Evolutionary conservation across 2,113 vertebrate species (phyloP).

Genomic region (Acrocephalus arundinaceus): DNA sequence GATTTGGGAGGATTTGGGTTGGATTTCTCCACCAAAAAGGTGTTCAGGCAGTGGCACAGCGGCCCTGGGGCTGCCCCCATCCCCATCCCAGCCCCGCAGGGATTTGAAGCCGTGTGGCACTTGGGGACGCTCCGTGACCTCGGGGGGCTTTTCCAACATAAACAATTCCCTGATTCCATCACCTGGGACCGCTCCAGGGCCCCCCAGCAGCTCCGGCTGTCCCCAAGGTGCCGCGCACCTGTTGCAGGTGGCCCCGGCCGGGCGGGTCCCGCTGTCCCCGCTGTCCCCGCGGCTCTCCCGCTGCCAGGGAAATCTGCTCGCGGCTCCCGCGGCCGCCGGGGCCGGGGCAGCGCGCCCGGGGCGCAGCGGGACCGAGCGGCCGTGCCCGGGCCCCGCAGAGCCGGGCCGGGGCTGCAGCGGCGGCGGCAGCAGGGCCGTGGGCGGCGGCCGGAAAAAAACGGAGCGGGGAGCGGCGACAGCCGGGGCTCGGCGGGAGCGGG

Average conservation of each 20-base stretch:
- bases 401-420: not conserved
- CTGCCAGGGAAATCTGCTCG: not conserved
- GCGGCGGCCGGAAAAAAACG: not conserved
- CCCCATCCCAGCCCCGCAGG: not conserved
- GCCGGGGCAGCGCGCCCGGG: not conserved
- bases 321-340: accelerated
- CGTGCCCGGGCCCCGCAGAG: not conserved
- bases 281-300: not conserved
- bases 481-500: not conserved
- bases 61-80: not conserved
- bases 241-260: not conserved
- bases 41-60: accelerated
- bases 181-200: accelerated
- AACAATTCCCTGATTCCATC: accelerated
- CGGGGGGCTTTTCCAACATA: accelerated
- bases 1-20: accelerated
- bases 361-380: not conserved
- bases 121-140: accelerated
- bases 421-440: not conserved
- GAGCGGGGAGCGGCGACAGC: not conserved
- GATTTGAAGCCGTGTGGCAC: accelerated
- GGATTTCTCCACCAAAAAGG: too few species aligned
- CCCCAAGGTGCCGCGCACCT: not conserved
- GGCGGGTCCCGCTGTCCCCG: not conserved
- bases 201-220: not conserved